These are phyloP conservation scores for Sympetrum striolatum DNA, from an alignment of 2,888 invertebrate species.

Conservation along the genomic window DNA sequence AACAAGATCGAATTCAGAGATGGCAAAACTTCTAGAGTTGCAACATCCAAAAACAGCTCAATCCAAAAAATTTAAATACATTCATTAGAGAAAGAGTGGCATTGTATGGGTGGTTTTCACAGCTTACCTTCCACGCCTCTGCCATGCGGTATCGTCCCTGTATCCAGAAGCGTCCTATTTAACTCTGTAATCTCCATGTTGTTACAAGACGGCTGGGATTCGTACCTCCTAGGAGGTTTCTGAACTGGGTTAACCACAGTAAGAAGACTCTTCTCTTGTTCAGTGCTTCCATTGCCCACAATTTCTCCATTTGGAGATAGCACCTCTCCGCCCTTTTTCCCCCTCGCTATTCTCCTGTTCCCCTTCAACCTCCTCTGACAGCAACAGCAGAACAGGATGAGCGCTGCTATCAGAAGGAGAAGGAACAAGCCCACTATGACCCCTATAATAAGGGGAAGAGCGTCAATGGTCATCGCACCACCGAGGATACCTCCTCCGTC, in stretches of 20 bases:
- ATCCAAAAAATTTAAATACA: too few relatives aligned
- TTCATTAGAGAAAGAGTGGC: too few relatives aligned
- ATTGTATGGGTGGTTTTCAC: too few relatives aligned
- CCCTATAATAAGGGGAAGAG: slow-evolving; percentile 32
- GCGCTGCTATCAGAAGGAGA: slow-evolving; percentile 49
- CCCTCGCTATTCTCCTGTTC: slow-evolving; percentile 9
- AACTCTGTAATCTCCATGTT: slow-evolving; percentile 77
- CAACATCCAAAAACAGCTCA: too few relatives aligned
- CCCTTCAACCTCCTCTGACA: slow-evolving; percentile 46
- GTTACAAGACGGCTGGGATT: slow-evolving; percentile 63
- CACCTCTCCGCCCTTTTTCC: slow-evolving; percentile 17
- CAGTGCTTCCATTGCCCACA: slow-evolving; percentile 63
- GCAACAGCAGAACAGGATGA: slow-evolving; percentile 49
- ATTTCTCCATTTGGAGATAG: slow-evolving; percentile 71
- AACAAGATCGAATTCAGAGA: too few relatives aligned
- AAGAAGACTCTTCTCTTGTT: slow-evolving; percentile 85
- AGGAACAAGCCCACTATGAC: slow-evolving; percentile 45
- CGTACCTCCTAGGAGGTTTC: slow-evolving; percentile 81
- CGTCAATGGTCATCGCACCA: neutral
- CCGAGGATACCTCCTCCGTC: slow-evolving; percentile 12
- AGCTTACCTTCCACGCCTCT: slow-evolving; percentile 1
- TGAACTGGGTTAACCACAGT: slow-evolving; percentile 85
- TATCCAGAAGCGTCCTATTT: slow-evolving; percentile 78
- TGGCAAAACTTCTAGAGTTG: too few relatives aligned
- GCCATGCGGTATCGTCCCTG: neutral